Percentiles rank a stretch among this genome's conserved stretches.
phyloP scores from a whole-genome alignment of 1,140 invertebrate species.

The Drosophila tsacasi region DNA sequence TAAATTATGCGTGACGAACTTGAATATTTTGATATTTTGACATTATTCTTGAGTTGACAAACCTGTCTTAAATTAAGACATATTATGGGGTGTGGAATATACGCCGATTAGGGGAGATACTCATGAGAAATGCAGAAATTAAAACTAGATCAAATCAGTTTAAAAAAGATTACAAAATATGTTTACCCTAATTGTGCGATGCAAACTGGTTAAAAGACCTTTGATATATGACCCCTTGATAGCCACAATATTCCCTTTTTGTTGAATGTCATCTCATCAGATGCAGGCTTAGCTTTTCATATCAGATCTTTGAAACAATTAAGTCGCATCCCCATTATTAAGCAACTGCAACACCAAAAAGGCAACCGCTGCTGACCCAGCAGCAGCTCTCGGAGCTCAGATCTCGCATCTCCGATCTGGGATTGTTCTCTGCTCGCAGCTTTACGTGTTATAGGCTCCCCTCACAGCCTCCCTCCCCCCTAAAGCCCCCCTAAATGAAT shows the following conservation, averaged over 20 bases:
- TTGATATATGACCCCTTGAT: not conserved
- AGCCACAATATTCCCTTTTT: not conserved
- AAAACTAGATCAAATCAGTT: not conserved
- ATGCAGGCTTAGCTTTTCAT: slow-evolving; percentile 3
- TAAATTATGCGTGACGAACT: not conserved
- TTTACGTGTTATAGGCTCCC: slow-evolving; percentile 26
- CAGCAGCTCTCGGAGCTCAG: slow-evolving; percentile 26
- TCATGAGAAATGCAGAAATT: not conserved
- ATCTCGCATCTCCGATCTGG: slow-evolving; percentile 19
- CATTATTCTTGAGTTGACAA: not conserved
- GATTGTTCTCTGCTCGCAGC: slow-evolving; percentile 30
- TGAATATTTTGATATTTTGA: slow-evolving; percentile 13
- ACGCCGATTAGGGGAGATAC: not conserved
- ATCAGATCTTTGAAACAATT: slow-evolving; percentile 41
- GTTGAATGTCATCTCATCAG: too few species aligned
- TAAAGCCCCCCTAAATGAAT: not conserved
- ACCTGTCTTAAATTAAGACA: not conserved
- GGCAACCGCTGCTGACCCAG: slow-evolving; percentile 26
- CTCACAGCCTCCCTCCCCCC: not conserved
- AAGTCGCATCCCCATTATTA: slow-evolving; percentile 25
- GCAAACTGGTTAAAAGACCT: not conserved
- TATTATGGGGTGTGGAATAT: not conserved
- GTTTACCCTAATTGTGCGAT: too few species aligned
- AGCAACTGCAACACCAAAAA: slow-evolving; percentile 19
- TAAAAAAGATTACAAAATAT: not conserved